A percentile compares a stretch with the other conserved stretches of the same genome.
phyloP scores from a whole-genome alignment of 2,113 vertebrate genomes.

The Nymphicus hollandicus region DNA sequence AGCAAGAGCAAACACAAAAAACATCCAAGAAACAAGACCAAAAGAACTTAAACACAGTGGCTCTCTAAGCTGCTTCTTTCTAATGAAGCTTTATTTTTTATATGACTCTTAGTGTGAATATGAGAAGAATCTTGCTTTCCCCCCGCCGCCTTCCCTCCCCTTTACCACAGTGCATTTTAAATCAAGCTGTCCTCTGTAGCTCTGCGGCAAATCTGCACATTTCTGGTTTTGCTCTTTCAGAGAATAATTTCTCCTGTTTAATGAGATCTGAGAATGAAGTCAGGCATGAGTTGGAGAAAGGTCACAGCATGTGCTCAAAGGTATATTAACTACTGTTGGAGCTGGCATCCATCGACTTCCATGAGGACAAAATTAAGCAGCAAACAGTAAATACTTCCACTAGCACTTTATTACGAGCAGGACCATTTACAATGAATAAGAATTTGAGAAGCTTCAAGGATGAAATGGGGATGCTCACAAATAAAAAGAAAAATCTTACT shows the following conservation, averaged over 20 bases:
- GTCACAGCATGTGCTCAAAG: constrained; percentile 78
- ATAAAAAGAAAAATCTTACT: constrained; percentile 69
- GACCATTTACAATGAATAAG: constrained; percentile 79
- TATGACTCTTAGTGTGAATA: not conserved
- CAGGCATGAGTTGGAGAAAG: constrained; percentile 81
- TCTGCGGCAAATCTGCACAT: constrained; percentile 68
- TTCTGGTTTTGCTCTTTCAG: constrained; percentile 77
- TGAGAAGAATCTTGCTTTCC: constrained; percentile 19
- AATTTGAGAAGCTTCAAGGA: constrained; percentile 72
- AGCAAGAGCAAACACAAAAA: not conserved
- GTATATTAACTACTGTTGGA: constrained; percentile 76
- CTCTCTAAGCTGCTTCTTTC: not conserved
- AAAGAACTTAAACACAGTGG: not conserved
- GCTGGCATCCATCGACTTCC: constrained; percentile 69
- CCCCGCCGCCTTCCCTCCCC: not conserved
- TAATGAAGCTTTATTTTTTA: constrained; percentile 15
- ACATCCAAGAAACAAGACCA: not conserved
- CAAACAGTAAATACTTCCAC: constrained; percentile 79
- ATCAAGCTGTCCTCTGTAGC: constrained; percentile 70
- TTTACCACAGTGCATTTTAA: constrained; percentile 58
- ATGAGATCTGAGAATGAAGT: constrained; percentile 83
- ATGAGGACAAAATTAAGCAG: constrained; percentile 79
- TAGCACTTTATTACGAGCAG: constrained; percentile 74
- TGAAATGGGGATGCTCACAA: constrained; percentile 75
- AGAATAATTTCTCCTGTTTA: constrained; percentile 81